Percentiles rank a stretch among this genome's conserved stretches.
phyloP scores from a whole-genome alignment of 2,888 invertebrate species.

The Drosophila kanekoi region DNA sequence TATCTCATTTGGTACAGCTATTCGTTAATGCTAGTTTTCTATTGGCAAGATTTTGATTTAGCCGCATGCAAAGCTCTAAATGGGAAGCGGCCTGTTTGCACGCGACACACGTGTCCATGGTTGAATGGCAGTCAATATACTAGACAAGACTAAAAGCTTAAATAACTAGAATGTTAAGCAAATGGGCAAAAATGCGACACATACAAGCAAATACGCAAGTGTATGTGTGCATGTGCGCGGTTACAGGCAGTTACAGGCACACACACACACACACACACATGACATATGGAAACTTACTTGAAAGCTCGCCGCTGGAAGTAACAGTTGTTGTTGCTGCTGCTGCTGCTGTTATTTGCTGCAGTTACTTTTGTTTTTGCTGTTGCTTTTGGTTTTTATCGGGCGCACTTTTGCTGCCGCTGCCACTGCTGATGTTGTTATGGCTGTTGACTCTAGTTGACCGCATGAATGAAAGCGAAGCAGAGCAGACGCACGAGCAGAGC shows the following conservation, averaged over 20 bases:
- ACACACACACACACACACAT: conserved; percentile 20
- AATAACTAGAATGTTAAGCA: conserved; percentile 49
- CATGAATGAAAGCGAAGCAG: conserved; percentile 74
- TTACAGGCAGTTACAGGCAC: not conserved
- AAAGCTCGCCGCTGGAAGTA: conserved; percentile 42
- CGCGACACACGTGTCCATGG: conserved; percentile 57
- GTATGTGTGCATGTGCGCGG: not conserved
- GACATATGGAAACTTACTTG: conserved; percentile 57
- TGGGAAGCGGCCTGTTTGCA: conserved; percentile 42
- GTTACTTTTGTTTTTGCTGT: conserved; percentile 36
- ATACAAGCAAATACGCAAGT: not conserved
- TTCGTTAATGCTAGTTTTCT: conserved; percentile 6
- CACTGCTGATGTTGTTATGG: conserved; percentile 30
- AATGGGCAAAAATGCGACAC: conserved; percentile 44
- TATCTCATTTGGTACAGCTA: not conserved
- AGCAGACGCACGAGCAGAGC: conserved; percentile 34
- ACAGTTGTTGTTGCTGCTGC: conserved; percentile 26
- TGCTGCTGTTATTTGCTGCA: conserved; percentile 22
- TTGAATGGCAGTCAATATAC: conserved; percentile 43
- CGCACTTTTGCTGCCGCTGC: conserved; percentile 20
- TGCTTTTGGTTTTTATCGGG: conserved; percentile 48
- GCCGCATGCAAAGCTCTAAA: conserved; percentile 24
- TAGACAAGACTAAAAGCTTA: conserved; percentile 49
- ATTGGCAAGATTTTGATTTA: conserved; percentile 1
- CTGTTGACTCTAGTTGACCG: conserved; percentile 66